A percentile compares a stretch with the other conserved stretches of the same genome.
Evolutionary conservation across 2,888 invertebrate species (phyloP).

Genomic region (Mantis religiosa): DNA sequence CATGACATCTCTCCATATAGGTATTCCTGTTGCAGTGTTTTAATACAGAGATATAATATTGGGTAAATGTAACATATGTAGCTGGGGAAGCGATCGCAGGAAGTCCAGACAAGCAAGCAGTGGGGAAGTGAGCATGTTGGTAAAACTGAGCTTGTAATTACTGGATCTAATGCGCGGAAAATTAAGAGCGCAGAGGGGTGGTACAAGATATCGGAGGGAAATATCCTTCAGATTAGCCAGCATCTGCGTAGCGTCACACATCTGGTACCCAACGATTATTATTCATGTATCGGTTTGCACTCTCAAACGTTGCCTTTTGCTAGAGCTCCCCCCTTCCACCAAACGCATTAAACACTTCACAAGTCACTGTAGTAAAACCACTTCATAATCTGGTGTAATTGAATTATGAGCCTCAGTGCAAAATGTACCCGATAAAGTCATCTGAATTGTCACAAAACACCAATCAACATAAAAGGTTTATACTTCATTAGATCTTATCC

Average conservation of each 20-base stretch:
- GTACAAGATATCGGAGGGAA: neutral
- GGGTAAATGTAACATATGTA: neutral
- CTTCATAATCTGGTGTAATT: too few species aligned
- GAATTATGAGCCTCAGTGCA: too few species aligned
- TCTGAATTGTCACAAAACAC: too few species aligned
- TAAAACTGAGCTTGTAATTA: conserved; percentile 11
- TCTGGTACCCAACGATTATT: neutral
- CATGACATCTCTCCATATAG: too few species aligned
- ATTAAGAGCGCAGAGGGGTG: neutral
- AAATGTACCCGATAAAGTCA: too few species aligned
- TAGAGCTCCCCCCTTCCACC: neutral
- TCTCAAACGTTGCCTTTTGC: neutral
- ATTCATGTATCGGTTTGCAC: neutral
- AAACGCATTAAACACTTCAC: too few species aligned
- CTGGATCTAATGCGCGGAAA: conserved; percentile 7
- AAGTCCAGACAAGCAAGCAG: neutral
- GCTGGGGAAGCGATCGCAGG: neutral
- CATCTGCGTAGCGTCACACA: neutral
- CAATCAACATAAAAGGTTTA: too few species aligned
- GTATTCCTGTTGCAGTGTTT: too few species aligned
- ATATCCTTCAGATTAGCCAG: neutral
- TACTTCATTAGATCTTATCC: too few species aligned
- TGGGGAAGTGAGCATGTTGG: neutral
- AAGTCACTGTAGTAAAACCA: too few species aligned
- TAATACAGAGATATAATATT: neutral